Evolutionary conservation across 2,888 invertebrate genomes (phyloP).

Genomic region (Drosophila ezoana): DNA sequence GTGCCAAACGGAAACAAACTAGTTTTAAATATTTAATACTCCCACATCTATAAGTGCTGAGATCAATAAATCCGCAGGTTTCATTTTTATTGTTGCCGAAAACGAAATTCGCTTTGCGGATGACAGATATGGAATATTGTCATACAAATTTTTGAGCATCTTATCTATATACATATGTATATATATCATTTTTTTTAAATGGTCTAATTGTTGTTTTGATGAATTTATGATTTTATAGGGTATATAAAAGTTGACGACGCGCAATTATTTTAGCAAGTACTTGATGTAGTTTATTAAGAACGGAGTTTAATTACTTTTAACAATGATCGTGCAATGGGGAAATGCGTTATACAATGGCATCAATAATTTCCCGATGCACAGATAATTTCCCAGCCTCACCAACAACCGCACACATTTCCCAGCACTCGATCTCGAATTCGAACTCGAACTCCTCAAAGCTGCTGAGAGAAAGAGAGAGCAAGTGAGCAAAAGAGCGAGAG

Average conservation of each 20-base stretch:
- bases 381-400: slow-evolving; percentile 16
- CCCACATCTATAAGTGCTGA: background rate
- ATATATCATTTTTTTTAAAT: background rate
- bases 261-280: no score
- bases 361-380: slow-evolving; percentile 23
- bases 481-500: slow-evolving; percentile 6
- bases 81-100: background rate
- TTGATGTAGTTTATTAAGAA: background rate
- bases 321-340: slow-evolving; percentile 1
- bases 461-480: slow-evolving; percentile 1
- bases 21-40: slow-evolving; percentile 2
- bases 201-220: background rate
- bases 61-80: background rate
- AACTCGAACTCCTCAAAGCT: slow-evolving; percentile 18
- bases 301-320: background rate
- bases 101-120: background rate
- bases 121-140: no score
- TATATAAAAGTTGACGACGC: background rate
- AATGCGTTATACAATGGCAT: slow-evolving; percentile 20
- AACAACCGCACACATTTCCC: slow-evolving; percentile 19
- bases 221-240: background rate
- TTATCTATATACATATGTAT: background rate
- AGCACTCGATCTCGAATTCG: slow-evolving; percentile 3
- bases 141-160: background rate
- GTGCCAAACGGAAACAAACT: slow-evolving; percentile 1